Conservation (phyloP, 2,888 invertebrate genomes). For the Ischnus inquisitorius region DNA sequence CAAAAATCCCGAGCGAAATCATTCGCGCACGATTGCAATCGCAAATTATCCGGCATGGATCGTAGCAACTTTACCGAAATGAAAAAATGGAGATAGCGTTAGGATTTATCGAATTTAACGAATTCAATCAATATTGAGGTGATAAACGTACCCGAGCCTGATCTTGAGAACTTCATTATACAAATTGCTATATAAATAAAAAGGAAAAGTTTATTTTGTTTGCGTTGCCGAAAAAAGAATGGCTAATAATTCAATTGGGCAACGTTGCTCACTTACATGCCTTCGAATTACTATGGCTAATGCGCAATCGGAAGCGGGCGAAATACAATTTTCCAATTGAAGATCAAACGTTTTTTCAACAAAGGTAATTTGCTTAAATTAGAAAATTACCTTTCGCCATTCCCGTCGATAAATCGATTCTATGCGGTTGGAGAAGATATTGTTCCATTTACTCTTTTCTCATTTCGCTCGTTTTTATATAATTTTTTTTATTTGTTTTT, state of each 20-base stretch:
- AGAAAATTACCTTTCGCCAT: conserved; percentile 6
- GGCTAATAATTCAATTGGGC: background rate
- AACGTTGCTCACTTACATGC: background rate
- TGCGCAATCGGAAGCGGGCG: background rate
- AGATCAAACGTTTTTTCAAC: background rate
- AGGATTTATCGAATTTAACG: no score
- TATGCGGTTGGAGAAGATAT: background rate
- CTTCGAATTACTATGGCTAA: background rate
- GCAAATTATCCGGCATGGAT: conserved; percentile 13
- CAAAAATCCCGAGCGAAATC: background rate
- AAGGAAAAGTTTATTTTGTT: background rate
- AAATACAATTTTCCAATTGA: background rate
- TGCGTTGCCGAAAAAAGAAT: background rate
- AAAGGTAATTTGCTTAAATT: background rate
- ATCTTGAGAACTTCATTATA: background rate
- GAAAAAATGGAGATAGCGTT: background rate
- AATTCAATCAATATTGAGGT: no score
- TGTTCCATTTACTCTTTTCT: background rate
- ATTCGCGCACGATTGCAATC: conserved; percentile 18
- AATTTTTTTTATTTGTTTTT: conserved; percentile 1
- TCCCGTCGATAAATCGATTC: conserved; percentile 7
- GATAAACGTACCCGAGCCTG: no score
- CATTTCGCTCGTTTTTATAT: conserved; percentile 9
- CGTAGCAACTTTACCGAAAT: background rate
- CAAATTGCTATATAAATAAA: background rate